Conservation (phyloP, 1,140 invertebrate genomes). For the Cheumatopsyche charites region DNA sequence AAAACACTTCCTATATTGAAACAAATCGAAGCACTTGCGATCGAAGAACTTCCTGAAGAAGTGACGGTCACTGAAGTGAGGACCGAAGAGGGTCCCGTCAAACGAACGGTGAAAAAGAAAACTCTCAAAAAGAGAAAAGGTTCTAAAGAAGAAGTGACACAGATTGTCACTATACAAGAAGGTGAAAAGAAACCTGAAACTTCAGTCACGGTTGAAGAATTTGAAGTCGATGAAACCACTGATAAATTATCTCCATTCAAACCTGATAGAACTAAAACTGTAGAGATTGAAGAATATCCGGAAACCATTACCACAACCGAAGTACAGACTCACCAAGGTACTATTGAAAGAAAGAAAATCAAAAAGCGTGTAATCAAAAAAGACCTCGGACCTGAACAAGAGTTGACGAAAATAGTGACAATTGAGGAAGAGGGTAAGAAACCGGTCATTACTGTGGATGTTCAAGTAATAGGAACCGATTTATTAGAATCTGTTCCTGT, state of each 20-base stretch:
- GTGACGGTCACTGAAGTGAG: constrained; percentile 49
- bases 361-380: constrained; percentile 40
- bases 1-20: constrained; percentile 29
- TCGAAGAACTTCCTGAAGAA: constrained; percentile 48
- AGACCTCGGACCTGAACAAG: constrained; percentile 39
- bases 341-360: constrained; percentile 46
- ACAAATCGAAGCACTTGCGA: constrained; percentile 1
- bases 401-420: constrained; percentile 49
- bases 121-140: constrained; percentile 52
- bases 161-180: constrained; percentile 52
- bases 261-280: constrained; percentile 19
- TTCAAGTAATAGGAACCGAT: constrained; percentile 43
- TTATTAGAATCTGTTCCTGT: constrained; percentile 25
- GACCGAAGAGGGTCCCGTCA: constrained; percentile 52
- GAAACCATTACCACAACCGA: constrained; percentile 35
- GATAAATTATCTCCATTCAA: constrained; percentile 37
- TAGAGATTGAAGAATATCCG: constrained; percentile 37
- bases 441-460: constrained; percentile 43
- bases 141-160: constrained; percentile 50
- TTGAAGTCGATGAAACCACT: constrained; percentile 41
- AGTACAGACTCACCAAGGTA: constrained; percentile 44
- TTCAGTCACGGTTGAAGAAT: constrained; percentile 44
- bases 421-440: constrained; percentile 48
- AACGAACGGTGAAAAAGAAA: constrained; percentile 54
- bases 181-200: constrained; percentile 51